These are phyloP conservation scores for Phataginus tricuspis DNA, from an alignment of 2,797 vertebrate species.

Conservation along the genomic window DNA sequence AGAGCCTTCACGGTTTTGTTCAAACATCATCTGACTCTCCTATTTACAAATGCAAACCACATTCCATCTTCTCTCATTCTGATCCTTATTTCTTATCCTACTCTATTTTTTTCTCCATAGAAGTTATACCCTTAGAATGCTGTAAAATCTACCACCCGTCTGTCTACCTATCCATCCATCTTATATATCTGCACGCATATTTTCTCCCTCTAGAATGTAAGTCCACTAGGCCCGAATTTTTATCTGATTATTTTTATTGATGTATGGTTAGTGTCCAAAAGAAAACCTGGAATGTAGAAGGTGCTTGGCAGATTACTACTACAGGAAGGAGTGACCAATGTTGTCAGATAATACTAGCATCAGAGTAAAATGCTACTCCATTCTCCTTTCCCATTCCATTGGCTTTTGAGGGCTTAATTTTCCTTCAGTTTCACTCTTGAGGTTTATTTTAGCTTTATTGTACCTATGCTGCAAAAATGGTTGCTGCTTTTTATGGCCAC, in stretches of 20 bases:
- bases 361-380: background rate
- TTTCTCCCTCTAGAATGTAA: background rate
- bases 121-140: background rate
- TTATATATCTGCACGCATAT: background rate
- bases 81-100: background rate
- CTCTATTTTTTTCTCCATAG: background rate
- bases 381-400: background rate
- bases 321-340: background rate
- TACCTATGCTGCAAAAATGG: background rate
- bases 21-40: background rate
- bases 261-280: background rate
- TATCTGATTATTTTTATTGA: constrained; percentile 39
- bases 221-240: background rate
- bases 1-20: background rate
- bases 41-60: background rate
- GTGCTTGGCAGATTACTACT: background rate
- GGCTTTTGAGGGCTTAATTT: background rate
- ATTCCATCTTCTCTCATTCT: constrained; percentile 22
- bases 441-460: background rate
- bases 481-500: background rate
- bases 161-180: background rate
- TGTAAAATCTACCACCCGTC: background rate
- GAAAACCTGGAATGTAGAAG: background rate
- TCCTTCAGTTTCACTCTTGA: background rate
- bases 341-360: background rate